Evolutionary conservation across 2,113 vertebrate genomes (phyloP).

Genomic region (Prolemur simus): DNA sequence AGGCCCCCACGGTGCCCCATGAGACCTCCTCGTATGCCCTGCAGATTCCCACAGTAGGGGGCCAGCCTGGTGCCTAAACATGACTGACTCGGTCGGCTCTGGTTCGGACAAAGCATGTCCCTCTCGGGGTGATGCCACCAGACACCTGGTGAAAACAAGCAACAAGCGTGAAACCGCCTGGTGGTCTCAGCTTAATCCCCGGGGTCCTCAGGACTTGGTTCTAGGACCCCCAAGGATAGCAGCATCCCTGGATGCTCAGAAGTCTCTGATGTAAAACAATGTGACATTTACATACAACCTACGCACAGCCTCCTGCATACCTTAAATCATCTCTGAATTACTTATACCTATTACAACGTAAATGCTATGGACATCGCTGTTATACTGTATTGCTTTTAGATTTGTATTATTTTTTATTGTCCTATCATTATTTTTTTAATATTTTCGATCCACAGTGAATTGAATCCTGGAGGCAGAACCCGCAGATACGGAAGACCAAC

Average conservation of each 20-base stretch:
- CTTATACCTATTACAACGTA: background rate
- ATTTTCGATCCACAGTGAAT: background rate
- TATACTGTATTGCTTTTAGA: background rate
- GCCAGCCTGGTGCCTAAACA: background rate
- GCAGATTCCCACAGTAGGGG: background rate
- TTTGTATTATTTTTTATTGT: background rate
- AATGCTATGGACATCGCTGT: background rate
- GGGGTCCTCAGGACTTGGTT: background rate
- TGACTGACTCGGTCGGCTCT: background rate
- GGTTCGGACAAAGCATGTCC: background rate
- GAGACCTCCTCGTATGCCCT: background rate
- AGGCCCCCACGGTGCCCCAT: accelerated
- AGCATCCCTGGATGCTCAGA: background rate
- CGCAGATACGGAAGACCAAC: background rate
- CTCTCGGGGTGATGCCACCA: background rate
- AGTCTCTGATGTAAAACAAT: background rate
- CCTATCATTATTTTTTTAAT: background rate
- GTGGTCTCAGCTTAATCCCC: background rate
- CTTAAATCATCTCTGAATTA: background rate
- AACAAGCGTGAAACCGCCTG: background rate
- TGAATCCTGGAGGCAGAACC: background rate
- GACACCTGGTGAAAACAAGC: background rate
- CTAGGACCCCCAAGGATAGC: background rate
- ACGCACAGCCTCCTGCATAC: background rate
- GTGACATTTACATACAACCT: background rate